These are phyloP conservation scores for Vireo altiloquus DNA, from an alignment of 2,113 vertebrate species.

Conservation along the genomic window DNA sequence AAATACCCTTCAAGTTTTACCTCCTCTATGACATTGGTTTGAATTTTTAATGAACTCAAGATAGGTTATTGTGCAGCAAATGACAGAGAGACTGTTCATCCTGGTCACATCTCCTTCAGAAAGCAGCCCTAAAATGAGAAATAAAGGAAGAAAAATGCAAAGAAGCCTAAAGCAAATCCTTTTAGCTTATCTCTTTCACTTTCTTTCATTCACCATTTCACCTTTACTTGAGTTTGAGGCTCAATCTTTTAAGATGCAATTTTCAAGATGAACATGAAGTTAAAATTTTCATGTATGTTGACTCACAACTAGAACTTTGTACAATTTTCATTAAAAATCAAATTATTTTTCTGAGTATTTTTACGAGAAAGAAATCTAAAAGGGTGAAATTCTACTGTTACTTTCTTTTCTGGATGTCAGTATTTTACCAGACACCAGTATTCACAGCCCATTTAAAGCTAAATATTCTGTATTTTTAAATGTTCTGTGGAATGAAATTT, in stretches of 20 bases:
- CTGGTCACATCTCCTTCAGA: neutral
- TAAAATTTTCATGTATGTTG: neutral
- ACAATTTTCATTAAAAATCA: neutral
- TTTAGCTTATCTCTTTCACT: neutral
- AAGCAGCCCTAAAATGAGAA: neutral
- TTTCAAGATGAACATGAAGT: neutral
- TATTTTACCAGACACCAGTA: neutral
- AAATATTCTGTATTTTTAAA: constrained; percentile 1
- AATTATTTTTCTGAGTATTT: neutral
- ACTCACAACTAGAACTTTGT: neutral
- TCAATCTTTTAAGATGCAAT: neutral
- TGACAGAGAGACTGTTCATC: neutral
- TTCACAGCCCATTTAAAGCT: neutral
- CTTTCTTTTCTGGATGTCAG: neutral
- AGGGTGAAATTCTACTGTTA: neutral
- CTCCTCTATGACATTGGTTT: neutral
- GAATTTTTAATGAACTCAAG: neutral
- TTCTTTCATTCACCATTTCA: neutral
- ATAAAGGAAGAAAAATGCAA: neutral
- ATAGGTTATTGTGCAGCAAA: neutral
- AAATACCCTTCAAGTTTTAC: neutral
- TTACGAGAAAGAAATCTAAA: neutral
- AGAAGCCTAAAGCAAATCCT: neutral
- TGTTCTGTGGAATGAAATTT: neutral
- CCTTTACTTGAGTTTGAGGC: neutral